Evolutionary conservation across 2,797 vertebrate species (phyloP).

Genomic region (Pangasius macronema): DNA sequence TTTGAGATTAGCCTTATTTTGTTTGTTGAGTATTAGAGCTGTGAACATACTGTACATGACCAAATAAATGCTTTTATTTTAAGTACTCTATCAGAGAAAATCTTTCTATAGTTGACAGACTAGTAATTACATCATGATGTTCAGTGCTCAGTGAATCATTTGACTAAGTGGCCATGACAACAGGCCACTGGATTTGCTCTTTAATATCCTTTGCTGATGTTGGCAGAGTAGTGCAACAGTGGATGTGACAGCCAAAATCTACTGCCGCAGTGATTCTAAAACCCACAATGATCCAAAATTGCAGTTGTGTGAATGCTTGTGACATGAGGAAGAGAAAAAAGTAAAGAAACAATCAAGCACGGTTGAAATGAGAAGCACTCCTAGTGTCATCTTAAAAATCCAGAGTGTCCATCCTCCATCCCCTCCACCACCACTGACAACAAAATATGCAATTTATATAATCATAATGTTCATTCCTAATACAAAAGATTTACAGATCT

Average conservation of each 20-base stretch:
- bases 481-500: constrained; percentile 2
- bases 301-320: background rate
- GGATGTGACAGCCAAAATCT: background rate
- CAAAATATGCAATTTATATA: background rate
- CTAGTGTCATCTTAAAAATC: background rate
- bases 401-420: background rate
- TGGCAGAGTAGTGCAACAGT: background rate
- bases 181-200: background rate
- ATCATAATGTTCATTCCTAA: no score
- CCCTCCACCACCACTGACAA: background rate
- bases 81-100: background rate
- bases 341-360: background rate
- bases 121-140: background rate
- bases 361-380: background rate
- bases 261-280: background rate
- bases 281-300: background rate
- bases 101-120: background rate
- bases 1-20: background rate
- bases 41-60: background rate
- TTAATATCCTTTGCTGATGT: background rate
- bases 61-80: background rate
- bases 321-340: background rate
- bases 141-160: background rate
- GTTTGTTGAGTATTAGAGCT: background rate
- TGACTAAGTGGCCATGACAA: background rate